A percentile compares a stretch with the other conserved stretches of the same genome.
Conservation (phyloP, 1,140 invertebrate genomes). For the Whitmania pigra region DNA sequence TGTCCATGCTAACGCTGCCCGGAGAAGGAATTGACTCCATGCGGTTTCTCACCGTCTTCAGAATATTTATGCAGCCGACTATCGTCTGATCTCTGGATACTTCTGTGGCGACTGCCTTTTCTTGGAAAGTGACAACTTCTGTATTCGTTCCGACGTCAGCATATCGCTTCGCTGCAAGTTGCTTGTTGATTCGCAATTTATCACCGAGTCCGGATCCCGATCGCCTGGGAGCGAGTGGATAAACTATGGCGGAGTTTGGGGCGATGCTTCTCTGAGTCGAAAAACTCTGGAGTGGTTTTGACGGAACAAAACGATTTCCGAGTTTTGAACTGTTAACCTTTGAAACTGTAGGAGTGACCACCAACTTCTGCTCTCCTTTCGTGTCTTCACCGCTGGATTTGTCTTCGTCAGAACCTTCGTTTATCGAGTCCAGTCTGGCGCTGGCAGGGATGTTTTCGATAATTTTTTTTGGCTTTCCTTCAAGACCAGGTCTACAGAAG, state of each 20-base stretch:
- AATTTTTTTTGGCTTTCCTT: neutral
- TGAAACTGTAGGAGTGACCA: neutral
- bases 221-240: neutral
- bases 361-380: neutral
- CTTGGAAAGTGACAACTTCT: neutral
- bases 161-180: neutral
- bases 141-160: slow-evolving; percentile 24
- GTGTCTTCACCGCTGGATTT: too few species aligned
- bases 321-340: neutral
- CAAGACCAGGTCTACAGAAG: slow-evolving; percentile 1
- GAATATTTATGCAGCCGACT: slow-evolving; percentile 24
- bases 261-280: neutral
- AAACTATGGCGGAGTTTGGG: neutral
- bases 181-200: neutral
- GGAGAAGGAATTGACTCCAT: slow-evolving; percentile 17
- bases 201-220: neutral
- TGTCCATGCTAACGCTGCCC: neutral
- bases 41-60: slow-evolving; percentile 23
- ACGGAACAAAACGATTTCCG: neutral
- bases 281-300: neutral
- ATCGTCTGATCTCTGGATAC: slow-evolving; percentile 18
- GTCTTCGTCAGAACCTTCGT: slow-evolving; percentile 20
- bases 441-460: neutral
- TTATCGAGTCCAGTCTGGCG: slow-evolving; percentile 18
- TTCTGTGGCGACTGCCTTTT: slow-evolving; percentile 20